phyloP scores from a whole-genome alignment of 2,888 invertebrate species.

The Pseudoips prasinana region DNA sequence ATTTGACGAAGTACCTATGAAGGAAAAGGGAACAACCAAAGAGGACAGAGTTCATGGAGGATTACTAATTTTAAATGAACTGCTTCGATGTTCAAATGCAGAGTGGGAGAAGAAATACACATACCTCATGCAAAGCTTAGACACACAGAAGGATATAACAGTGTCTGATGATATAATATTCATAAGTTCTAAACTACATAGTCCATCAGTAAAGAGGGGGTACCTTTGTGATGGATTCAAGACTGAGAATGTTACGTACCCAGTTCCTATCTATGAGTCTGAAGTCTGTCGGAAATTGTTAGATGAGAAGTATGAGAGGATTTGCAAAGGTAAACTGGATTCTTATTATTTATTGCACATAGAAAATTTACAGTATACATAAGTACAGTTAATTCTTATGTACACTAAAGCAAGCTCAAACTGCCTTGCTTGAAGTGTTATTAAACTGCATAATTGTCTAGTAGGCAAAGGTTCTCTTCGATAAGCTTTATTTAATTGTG shows the following conservation, averaged over 20 bases:
- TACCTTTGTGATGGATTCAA: constrained; percentile 73
- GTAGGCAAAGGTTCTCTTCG: too few relatives aligned
- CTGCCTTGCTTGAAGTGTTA: too few relatives aligned
- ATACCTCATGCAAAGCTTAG: constrained; percentile 84
- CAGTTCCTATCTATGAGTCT: constrained; percentile 89
- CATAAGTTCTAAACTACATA: constrained; percentile 82
- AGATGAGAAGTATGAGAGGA: constrained; percentile 90
- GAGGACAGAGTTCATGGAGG: constrained; percentile 97
- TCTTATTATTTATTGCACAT: too few relatives aligned
- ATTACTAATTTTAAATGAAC: constrained; percentile 95
- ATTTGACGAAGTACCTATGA: constrained; percentile 85
- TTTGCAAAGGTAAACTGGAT: constrained; percentile 84
- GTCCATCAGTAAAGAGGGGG: constrained; percentile 81
- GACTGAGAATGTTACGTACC: constrained; percentile 76
- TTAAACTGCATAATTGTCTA: too few relatives aligned
- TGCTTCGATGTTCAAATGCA: constrained; percentile 94
- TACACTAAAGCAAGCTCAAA: too few relatives aligned
- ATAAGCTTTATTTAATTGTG: too few relatives aligned
- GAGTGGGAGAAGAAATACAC: constrained; percentile 92
- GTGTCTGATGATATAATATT: constrained; percentile 81
- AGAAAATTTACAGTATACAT: too few relatives aligned
- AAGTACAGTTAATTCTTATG: too few relatives aligned
- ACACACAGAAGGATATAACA: constrained; percentile 69
- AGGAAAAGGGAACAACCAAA: constrained; percentile 89
- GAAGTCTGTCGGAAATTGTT: constrained; percentile 92